Evolutionary conservation across 1,140 invertebrate species (phyloP), one percentile per base, ranked within the genome.

Genomic region (Drosophila jambulina): DNA sequence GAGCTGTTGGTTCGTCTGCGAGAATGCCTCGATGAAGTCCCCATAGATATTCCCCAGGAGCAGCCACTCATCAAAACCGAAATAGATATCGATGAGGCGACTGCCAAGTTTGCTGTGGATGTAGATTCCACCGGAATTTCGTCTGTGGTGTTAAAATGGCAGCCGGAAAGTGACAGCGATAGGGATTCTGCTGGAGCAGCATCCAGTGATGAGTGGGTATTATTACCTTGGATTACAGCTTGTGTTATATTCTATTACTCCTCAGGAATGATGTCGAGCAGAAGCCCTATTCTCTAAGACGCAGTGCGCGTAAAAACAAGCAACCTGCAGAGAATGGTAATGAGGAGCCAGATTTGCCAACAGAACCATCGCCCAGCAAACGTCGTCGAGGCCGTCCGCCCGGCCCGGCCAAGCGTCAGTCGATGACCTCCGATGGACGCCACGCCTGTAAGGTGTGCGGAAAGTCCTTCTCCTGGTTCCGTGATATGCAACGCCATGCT

Each of bases 401-500:
- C 0, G 80, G 65, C 17, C 17, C 46, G 17, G 34, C 67, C 1
- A 88, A 71, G 34, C 53, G 23, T 15, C 54, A 64, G 7, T 36
- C 65, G 0, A 29, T 54, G 19, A 79, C 61, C 32, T 17, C 57
- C 17, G 63, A 79, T 6, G 82, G 79, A 1, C 82, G 86, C 3
- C 77, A 87, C 23, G 65, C 40, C 0, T 91, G 86, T 19, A 51
- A 77, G 1, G 69, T 64, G 9, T 91, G 91, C 21, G 77, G 70
- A 2, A 91, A 91, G 40, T 80, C 75, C 0, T 91, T 91, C 54
- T 86, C 85, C 6, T 91, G 86, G 90, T 58, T 68, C 34, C 81
- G 91, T 1, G 91, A 91, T 51, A 78, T 92, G 76, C 77, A 82
- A 38, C 90, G 91, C 1, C 91, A 91, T 38, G 74, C 78, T 9